These are phyloP conservation scores for Ditula angustiorana DNA, from an alignment of 2,888 invertebrate species.

Conservation along the genomic window DNA sequence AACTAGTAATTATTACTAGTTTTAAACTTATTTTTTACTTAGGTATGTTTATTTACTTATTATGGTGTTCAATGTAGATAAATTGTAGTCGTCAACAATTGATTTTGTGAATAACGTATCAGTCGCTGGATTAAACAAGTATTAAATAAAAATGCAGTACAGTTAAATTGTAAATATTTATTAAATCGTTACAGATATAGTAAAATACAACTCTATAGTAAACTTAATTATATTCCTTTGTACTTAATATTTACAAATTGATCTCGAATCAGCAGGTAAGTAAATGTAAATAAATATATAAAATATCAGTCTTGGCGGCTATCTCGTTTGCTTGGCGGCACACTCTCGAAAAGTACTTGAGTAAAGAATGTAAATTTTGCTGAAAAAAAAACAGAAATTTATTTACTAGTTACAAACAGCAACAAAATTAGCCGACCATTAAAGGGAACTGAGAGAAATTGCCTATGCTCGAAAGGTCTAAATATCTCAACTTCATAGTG, in stretches of 20 bases:
- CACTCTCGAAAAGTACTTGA: conserved; percentile 89
- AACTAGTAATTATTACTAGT: too few species aligned
- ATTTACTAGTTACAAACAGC: neutral
- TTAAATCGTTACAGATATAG: conserved; percentile 5
- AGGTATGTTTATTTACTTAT: too few species aligned
- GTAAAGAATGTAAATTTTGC: conserved; percentile 87
- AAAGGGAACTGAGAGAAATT: too few species aligned
- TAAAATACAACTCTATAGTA: conserved; percentile 16
- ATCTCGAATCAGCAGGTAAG: conserved; percentile 26
- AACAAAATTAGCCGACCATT: neutral
- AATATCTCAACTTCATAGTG: too few species aligned
- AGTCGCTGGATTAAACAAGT: too few species aligned
- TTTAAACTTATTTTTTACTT: too few species aligned
- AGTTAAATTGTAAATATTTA: conserved; percentile 21
- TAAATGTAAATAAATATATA: conserved; percentile 17
- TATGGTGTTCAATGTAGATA: too few species aligned
- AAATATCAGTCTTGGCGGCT: conserved; percentile 72
- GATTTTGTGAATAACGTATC: too few species aligned
- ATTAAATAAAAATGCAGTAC: neutral
- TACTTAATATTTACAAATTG: conserved; percentile 35
- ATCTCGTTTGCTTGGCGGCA: conserved; percentile 81
- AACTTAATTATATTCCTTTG: conserved; percentile 15
- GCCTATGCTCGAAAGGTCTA: too few species aligned
- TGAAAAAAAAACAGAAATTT: conserved; percentile 73
- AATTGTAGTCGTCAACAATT: too few species aligned